Percentiles rank a stretch among this genome's conserved stretches.
Evolutionary conservation across 2,888 invertebrate species (phyloP).

Genomic region (Mylabris sibirica): DNA sequence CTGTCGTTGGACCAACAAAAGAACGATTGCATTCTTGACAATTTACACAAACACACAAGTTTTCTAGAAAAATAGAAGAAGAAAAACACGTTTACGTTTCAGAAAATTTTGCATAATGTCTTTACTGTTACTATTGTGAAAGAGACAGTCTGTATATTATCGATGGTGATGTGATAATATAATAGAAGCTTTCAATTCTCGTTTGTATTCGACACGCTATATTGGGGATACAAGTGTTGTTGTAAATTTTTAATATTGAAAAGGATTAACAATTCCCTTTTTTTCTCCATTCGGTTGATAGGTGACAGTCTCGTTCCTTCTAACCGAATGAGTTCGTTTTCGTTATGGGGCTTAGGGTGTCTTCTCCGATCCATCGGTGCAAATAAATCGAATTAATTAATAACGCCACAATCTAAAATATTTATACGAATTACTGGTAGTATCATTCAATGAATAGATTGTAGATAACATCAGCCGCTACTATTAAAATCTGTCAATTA

Average conservation of each 20-base stretch:
- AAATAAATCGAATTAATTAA: conserved; percentile 43
- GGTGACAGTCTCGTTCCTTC: background rate
- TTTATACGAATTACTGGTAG: conserved; percentile 50
- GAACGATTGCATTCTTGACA: conserved; percentile 27
- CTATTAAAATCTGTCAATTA: conserved; percentile 46
- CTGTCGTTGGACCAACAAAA: conserved; percentile 44
- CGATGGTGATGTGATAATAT: too few relatives aligned
- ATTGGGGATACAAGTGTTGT: background rate
- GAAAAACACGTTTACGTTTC: background rate
- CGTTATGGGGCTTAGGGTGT: background rate
- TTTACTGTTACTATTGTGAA: conserved; percentile 11
- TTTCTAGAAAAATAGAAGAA: background rate
- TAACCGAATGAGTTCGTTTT: background rate
- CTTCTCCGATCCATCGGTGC: conserved; percentile 17
- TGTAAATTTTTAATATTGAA: background rate
- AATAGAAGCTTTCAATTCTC: background rate
- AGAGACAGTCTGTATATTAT: conserved; percentile 11
- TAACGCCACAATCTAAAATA: conserved; percentile 48
- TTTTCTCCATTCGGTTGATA: background rate
- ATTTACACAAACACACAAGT: background rate
- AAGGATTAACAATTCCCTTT: conserved; percentile 10
- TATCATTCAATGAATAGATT: conserved; percentile 40
- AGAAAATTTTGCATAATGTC: conserved; percentile 19
- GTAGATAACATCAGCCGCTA: conserved; percentile 49
- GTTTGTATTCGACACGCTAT: background rate